Evolutionary conservation across 2,113 vertebrate species (phyloP).

Genomic region (Ptychochromis oligacanthus): DNA sequence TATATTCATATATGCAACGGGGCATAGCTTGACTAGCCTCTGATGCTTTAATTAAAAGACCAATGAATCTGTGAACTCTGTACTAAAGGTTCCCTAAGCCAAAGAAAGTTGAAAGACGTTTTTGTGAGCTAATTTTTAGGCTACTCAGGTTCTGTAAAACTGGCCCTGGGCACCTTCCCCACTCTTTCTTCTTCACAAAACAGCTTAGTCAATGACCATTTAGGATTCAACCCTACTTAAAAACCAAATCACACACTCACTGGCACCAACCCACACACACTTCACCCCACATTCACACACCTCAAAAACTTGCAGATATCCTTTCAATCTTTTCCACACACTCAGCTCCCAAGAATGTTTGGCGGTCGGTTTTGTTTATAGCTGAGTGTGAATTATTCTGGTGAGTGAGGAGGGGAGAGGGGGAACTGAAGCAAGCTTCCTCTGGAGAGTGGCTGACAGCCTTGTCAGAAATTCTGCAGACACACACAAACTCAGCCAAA

Average conservation of each 20-base stretch:
- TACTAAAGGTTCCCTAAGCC: neutral
- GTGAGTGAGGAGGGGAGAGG: constrained; percentile 21
- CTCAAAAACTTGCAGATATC: constrained; percentile 24
- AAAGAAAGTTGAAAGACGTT: constrained; percentile 3
- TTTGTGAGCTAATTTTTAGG: constrained; percentile 42
- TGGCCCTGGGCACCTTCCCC: constrained; percentile 7
- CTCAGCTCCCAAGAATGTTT: constrained; percentile 22
- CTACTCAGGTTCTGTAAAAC: constrained; percentile 41
- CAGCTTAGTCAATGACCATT: constrained; percentile 49
- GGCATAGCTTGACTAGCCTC: constrained; percentile 14
- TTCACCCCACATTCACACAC: neutral
- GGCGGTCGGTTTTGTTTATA: constrained; percentile 33
- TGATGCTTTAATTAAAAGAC: constrained; percentile 40
- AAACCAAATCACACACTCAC: constrained; percentile 34
- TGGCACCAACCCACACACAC: constrained; percentile 6
- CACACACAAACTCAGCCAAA: constrained; percentile 27
- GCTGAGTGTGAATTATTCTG: constrained; percentile 51
- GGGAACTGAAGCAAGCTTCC: neutral
- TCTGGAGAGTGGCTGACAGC: constrained; percentile 1
- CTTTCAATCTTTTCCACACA: constrained; percentile 35
- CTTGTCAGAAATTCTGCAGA: constrained; percentile 56
- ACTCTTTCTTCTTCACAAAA: constrained; percentile 21
- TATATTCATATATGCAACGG: constrained; percentile 9
- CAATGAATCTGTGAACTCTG: constrained; percentile 12
- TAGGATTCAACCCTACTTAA: constrained; percentile 48